Percentiles rank a stretch among this genome's conserved stretches.
phyloP scores from a whole-genome alignment of 2,888 invertebrate species.

The Parnassius glacialis region DNA sequence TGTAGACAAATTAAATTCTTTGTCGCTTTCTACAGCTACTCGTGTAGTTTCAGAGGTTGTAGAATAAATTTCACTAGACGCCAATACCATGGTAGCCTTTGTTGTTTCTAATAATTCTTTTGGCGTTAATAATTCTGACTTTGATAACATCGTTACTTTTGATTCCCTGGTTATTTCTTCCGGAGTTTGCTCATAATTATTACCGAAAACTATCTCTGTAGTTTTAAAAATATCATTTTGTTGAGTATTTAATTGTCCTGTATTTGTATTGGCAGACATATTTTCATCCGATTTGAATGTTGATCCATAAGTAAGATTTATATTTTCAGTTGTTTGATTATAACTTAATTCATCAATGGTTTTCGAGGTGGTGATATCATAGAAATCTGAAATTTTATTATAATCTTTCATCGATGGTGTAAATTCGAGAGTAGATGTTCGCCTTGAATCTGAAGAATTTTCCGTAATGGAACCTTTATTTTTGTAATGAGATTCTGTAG shows the following conservation, averaged over 20 bases:
- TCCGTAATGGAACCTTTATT: not conserved
- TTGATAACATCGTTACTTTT: not conserved
- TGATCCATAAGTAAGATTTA: not conserved
- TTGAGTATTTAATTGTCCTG: not conserved
- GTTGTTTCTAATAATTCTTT: constrained; percentile 1
- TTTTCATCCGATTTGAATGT: not conserved
- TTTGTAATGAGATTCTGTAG: not conserved
- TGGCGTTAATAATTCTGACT: not conserved
- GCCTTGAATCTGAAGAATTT: not conserved
- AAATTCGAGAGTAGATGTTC: not conserved
- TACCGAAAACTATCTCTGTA: not conserved
- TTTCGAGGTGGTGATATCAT: not conserved
- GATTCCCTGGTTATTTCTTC: not conserved
- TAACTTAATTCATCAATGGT: not conserved
- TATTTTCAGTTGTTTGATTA: not conserved
- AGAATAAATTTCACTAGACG: not conserved
- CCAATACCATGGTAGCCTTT: not conserved
- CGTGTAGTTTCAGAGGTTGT: not conserved
- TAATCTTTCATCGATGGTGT: not conserved
- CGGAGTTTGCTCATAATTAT: not conserved
- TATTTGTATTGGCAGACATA: not conserved
- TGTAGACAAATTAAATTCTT: not conserved
- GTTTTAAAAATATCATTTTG: not conserved
- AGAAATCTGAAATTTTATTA: not conserved
- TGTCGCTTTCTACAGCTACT: not conserved